phyloP scores from a whole-genome alignment of 2,113 vertebrate genomes.

The Strix aluco region DNA sequence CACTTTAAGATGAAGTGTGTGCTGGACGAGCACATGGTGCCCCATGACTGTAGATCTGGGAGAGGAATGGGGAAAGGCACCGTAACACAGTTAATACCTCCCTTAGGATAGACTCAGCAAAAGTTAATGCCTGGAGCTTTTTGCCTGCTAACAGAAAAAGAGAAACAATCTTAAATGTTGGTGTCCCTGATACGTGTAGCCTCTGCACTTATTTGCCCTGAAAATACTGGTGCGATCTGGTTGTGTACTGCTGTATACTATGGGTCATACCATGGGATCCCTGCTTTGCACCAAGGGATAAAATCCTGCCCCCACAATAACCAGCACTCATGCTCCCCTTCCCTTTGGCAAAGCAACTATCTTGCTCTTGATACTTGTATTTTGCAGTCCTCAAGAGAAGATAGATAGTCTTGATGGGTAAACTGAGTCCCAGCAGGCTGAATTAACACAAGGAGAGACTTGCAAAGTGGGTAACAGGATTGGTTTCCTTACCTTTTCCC shows the following conservation, averaged over 20 bases:
- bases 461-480: not conserved
- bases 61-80: not conserved
- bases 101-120: not conserved
- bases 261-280: not conserved
- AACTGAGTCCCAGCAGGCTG: not conserved
- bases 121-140: not conserved
- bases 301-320: not conserved
- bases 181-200: not conserved
- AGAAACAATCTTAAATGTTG: not conserved
- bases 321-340: not conserved
- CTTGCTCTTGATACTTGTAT: not conserved
- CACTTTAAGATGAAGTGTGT: not conserved
- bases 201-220: not conserved
- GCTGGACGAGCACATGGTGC: not conserved
- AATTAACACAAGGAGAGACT: not conserved
- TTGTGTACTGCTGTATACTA: rapidly evolving
- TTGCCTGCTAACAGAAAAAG: not conserved
- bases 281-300: too few relatives aligned
- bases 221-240: not conserved
- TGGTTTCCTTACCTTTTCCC: not conserved
- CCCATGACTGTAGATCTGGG: not conserved
- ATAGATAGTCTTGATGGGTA: not conserved
- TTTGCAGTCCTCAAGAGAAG: not conserved
- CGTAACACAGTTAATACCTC: rapidly evolving
- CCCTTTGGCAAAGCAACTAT: not conserved